These are phyloP conservation scores for Clarias fuscus DNA, from an alignment of 2,797 vertebrate species.

Conservation along the genomic window DNA sequence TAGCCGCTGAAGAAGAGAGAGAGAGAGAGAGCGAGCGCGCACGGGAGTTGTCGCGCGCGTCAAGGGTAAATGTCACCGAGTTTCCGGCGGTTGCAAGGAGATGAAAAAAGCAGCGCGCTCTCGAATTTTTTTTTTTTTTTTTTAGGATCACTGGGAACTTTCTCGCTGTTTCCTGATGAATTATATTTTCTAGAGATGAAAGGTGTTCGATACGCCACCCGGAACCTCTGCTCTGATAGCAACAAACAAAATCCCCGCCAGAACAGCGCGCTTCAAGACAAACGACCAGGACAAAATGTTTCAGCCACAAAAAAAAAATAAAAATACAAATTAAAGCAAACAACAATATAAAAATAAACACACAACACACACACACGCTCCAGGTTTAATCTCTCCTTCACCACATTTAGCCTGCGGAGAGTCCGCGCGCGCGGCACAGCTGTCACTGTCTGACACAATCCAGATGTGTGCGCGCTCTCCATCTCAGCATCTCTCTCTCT, in stretches of 20 bases:
- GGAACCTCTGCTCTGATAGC: too few relatives aligned
- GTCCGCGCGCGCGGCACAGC: conserved; percentile 25
- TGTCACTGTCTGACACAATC: conserved; percentile 66
- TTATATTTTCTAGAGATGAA: too few relatives aligned
- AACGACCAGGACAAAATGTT: too few relatives aligned
- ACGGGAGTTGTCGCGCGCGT: neutral
- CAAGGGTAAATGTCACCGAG: conserved; percentile 8
- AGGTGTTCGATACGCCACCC: too few relatives aligned
- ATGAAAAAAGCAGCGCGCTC: neutral
- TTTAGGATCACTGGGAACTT: neutral
- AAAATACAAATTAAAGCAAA: neutral
- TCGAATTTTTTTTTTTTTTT: neutral
- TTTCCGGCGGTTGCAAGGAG: conserved; percentile 23
- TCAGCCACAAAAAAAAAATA: neutral
- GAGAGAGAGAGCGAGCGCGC: neutral
- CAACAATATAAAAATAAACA: neutral
- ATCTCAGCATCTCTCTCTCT: neutral
- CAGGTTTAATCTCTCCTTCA: neutral
- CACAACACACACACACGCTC: neutral
- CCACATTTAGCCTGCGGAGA: conserved; percentile 4
- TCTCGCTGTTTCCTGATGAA: neutral
- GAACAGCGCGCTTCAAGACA: too few relatives aligned
- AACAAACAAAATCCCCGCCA: too few relatives aligned
- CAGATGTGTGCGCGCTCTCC: conserved; percentile 65
- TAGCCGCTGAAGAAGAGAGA: neutral